Percentiles rank a stretch among this genome's conserved stretches.
Conservation (phyloP, 1,140 invertebrate species). For the Oryctes rhinoceros region DNA sequence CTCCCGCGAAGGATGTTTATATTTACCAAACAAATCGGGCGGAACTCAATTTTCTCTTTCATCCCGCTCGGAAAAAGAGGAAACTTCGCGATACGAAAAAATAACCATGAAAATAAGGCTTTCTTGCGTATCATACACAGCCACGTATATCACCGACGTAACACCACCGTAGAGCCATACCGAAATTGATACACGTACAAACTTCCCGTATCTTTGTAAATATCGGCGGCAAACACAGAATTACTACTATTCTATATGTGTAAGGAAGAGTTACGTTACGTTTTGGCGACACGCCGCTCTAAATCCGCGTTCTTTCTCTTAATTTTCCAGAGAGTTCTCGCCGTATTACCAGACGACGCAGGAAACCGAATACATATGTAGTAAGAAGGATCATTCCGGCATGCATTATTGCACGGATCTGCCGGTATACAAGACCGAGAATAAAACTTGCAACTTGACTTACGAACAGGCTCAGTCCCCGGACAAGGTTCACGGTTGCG, state of each 20-base stretch:
- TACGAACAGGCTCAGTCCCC: slow-evolving; percentile 46
- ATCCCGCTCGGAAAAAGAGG: not conserved
- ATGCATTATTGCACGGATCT: slow-evolving; percentile 93
- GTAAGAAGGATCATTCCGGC: slow-evolving; percentile 89
- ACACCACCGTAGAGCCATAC: not conserved
- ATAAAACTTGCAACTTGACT: slow-evolving; percentile 72
- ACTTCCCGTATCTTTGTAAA: not conserved
- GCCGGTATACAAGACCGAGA: slow-evolving; percentile 78
- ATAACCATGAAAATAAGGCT: not conserved
- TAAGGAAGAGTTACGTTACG: not conserved
- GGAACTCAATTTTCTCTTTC: not conserved
- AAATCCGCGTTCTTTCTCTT: slow-evolving; percentile 14
- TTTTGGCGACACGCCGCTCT: not conserved
- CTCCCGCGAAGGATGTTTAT: not conserved
- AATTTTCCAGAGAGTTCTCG: slow-evolving; percentile 67
- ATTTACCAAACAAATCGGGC: not conserved
- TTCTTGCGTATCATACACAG: not conserved
- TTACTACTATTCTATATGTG: not conserved
- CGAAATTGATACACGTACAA: not conserved
- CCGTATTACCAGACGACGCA: slow-evolving; percentile 84
- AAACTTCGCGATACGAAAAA: not conserved
- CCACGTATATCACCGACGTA: not conserved
- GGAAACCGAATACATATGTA: slow-evolving; percentile 98
- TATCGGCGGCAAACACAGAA: slow-evolving; percentile 5
- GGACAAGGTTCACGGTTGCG: slow-evolving; percentile 73